Base-by-base conservation (phyloP, 1,140 invertebrate species). In the Bombus waltoni region DNA sequence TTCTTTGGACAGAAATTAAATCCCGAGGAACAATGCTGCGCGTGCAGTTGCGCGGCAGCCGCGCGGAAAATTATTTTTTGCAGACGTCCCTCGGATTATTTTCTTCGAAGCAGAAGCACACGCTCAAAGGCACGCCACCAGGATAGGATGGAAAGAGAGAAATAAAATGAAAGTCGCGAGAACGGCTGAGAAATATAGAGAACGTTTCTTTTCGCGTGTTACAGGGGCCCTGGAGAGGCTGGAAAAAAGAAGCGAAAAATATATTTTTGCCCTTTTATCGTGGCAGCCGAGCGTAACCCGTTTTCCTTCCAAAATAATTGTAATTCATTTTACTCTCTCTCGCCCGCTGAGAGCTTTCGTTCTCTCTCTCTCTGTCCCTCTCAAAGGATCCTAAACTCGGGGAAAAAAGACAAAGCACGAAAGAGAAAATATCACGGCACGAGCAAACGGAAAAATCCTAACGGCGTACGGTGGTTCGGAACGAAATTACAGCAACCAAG, bases 111-210 rank as follows among this genome's bases (percentile, higher is more conserved):
- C 84, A 66, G 83, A 81, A 28, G 57, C 68, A 44, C 53, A 47
- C 83, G 59, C n/a, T 65, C 53, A 83, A 72, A 65, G 71, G 71
- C 59, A n/a, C 70, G 13, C 44, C 40, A 25, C 35, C 13, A 18
- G 32, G 0, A 28, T 13, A 9, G 5, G 15, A 32, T 35, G 18
- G 75, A 32, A 47, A 70, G 65, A 59, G 38, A 59, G 75, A 47
- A 85, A 85, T 79, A 86, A 90, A 83, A 80, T 44, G 70, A 81
- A 71, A 87, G 87, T 91, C 47, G 86, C 86, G 84, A 78, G 82
- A 86, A 87, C 71, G 40, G 81, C 77, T 81, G 15, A 70, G 75
- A 81, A 75, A 70, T 70, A 81, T 74, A 85, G 79, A 85, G 68
- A 80, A 73, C 68, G 77, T 80, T 85, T 80, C 83, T 80, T 85